phyloP scores from a whole-genome alignment of 2,113 vertebrate species.

The Vidua macroura region DNA sequence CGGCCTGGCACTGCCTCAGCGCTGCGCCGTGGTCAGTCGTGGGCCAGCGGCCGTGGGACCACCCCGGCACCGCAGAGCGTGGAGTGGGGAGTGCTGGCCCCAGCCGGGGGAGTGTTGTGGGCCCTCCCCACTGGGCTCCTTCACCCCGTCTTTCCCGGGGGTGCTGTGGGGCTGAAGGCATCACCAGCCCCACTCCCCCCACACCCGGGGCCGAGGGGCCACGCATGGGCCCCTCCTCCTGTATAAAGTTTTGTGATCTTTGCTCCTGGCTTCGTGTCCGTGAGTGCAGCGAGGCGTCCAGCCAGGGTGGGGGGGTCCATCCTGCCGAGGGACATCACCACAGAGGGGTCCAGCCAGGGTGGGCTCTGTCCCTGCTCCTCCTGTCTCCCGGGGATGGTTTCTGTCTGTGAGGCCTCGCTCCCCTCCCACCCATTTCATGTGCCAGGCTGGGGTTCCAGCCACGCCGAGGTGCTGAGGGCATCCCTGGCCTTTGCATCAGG shows the following conservation, averaged over 20 bases:
- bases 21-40: fast-evolving
- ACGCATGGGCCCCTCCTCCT: neutral
- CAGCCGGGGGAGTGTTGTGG: fast-evolving
- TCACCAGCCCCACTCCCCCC: fast-evolving
- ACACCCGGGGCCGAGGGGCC: fast-evolving
- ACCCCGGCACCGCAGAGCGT: neutral
- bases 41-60: neutral
- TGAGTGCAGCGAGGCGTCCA: neutral
- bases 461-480: neutral
- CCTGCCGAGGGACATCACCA: fast-evolving
- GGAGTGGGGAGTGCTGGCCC: neutral
- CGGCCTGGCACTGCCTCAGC: neutral
- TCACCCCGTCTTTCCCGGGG: fast-evolving
- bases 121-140: neutral
- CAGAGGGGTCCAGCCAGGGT: fast-evolving
- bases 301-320: neutral
- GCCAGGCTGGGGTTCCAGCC: fast-evolving
- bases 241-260: slow-evolving; percentile 60
- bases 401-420: neutral
- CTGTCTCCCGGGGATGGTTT: fast-evolving
- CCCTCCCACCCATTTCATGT: neutral
- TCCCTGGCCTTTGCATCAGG: slow-evolving; percentile 3
- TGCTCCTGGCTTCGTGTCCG: fast-evolving
- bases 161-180: neutral
- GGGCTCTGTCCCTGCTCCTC: neutral